Evolutionary conservation across 2,888 invertebrate genomes (phyloP).

Genomic region (Conchocele bisecta): DNA sequence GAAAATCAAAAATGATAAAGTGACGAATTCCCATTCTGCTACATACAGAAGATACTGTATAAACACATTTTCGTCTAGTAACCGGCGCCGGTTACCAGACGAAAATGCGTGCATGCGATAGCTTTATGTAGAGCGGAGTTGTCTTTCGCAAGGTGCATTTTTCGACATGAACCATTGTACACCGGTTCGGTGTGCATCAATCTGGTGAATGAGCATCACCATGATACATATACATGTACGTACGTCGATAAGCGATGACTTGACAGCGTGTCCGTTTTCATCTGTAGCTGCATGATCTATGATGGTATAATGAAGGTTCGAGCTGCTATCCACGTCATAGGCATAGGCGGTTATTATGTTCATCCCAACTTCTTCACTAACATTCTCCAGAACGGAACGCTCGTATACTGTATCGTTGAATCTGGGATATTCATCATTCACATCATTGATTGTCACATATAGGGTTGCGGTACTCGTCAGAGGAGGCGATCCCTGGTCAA

Average conservation of each 20-base stretch:
- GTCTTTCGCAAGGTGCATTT: too few relatives aligned
- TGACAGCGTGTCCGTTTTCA: slow-evolving; percentile 34
- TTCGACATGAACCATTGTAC: too few relatives aligned
- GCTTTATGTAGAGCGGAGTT: too few relatives aligned
- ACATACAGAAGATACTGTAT: too few relatives aligned
- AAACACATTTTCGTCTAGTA: too few relatives aligned
- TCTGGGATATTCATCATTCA: slow-evolving; percentile 73
- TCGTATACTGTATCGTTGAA: slow-evolving; percentile 14
- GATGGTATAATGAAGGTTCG: slow-evolving; percentile 17
- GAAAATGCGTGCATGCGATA: too few relatives aligned
- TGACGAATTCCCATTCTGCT: too few relatives aligned
- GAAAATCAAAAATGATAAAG: too few relatives aligned
- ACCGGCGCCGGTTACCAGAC: too few relatives aligned
- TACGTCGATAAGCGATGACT: slow-evolving; percentile 21
- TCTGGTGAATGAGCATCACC: background rate
- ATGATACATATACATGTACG: background rate
- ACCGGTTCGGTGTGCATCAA: background rate
- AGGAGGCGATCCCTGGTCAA: slow-evolving; percentile 64
- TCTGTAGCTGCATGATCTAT: slow-evolving; percentile 3
- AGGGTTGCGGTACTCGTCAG: slow-evolving; percentile 65
- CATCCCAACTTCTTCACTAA: slow-evolving; percentile 1
- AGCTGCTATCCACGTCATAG: slow-evolving; percentile 25
- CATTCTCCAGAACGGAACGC: background rate
- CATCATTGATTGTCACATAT: slow-evolving; percentile 64
- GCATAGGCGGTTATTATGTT: slow-evolving; percentile 17